phyloP scores from a whole-genome alignment of 2,113 vertebrate species.

The Erpornis zantholeuca region DNA sequence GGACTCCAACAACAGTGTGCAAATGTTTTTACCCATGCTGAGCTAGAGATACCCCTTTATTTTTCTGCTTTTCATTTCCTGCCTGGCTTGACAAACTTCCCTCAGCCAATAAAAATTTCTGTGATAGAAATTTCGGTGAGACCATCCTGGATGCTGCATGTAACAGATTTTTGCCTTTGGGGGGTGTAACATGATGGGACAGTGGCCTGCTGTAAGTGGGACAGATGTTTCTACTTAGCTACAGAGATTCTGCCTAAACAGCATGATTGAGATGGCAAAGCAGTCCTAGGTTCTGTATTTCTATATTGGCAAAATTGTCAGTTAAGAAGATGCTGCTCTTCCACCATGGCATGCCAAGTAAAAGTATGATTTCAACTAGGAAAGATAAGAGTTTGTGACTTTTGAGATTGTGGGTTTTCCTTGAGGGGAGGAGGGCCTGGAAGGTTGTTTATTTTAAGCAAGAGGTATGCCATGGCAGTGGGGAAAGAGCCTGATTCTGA shows the following conservation, averaged over 20 bases:
- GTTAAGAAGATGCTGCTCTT: slow-evolving; percentile 21
- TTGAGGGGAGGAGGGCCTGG: not conserved
- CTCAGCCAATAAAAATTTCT: not conserved
- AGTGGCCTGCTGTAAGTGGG: slow-evolving; percentile 27
- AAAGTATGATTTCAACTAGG: not conserved
- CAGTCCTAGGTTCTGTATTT: not conserved
- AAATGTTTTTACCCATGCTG: not conserved
- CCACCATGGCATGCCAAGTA: not conserved
- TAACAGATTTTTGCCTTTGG: slow-evolving; percentile 53
- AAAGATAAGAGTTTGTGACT: not conserved
- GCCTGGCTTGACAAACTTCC: not conserved
- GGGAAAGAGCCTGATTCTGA: not conserved
- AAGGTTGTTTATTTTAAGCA: not conserved
- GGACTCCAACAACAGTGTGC: too few relatives aligned
- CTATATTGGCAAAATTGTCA: not conserved
- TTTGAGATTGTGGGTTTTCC: not conserved
- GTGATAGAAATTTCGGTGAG: not conserved
- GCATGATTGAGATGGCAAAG: slow-evolving; percentile 44
- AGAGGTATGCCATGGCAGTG: not conserved
- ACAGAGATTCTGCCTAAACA: slow-evolving; percentile 10
- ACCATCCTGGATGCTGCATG: not conserved
- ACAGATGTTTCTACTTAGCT: slow-evolving; percentile 52
- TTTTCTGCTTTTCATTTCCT: not conserved
- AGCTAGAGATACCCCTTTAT: not conserved
- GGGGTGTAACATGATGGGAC: slow-evolving; percentile 1